Evolutionary conservation across 2,113 vertebrate genomes (phyloP), one percentile per base, ranked within the genome.

Genomic region (Grallaria varia): DNA sequence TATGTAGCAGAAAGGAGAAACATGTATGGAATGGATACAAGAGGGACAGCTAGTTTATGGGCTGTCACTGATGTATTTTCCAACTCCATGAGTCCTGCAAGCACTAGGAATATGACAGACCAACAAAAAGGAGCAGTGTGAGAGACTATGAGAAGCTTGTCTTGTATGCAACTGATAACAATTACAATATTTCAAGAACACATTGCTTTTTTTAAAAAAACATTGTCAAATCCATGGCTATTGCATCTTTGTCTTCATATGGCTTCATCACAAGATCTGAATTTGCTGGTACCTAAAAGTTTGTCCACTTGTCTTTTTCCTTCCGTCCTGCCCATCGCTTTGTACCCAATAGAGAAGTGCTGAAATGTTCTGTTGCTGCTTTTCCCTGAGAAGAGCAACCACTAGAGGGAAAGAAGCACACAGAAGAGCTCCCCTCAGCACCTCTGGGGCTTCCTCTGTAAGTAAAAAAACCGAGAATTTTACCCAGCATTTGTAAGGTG

Each of bases 331-430:
- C 55, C 58, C 78, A 52, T 50, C 39, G 47, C 30, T 55, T 79
- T 37, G 27, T 59, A 59, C 55, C 7, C 45, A 67, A 62, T 3
- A 53, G 12, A 44, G 55, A 68, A 84, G 20, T 10, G 16, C 25
- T 53, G 21, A 66, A 82, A 18, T 13, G 24, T 49, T 77, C n/a
- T 81, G 9, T 64, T 67, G 73, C 40, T 81, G 8, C 20, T 87
- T 56, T 71, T 49, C 37, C 53, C 42, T 5, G 7, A 77, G 82
- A 80, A 84, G n/a, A 92, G 53, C 64, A 94, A 74, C 73, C 86
- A 37, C 92, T 95, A 95, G 96, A 93, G 88, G 92, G 93, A 89
- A 95, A 64, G 85, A 84, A 72, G 56, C 25, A 68, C 68, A n/a
- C 0, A 0, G 33, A 72, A 67, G 77, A 90, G 40, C 35, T 47